Evolutionary conservation across 2,888 invertebrate genomes (phyloP).

Genomic region (Osedax frankpressi): DNA sequence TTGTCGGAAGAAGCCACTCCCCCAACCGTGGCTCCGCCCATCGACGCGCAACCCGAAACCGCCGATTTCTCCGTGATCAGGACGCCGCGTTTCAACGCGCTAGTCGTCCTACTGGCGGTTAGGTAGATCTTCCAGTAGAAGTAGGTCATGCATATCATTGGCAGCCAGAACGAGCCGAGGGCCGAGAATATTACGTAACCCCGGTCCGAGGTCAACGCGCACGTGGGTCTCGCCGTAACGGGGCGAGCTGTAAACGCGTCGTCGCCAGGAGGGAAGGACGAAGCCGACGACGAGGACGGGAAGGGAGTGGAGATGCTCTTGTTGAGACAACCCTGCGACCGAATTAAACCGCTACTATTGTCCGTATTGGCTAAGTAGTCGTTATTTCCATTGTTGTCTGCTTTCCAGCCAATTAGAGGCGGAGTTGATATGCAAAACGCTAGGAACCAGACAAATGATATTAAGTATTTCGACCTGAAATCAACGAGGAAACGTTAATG

Average conservation of each 20-base stretch:
- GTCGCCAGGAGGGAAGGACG: background rate
- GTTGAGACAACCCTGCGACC: background rate
- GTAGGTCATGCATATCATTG: conserved; percentile 93
- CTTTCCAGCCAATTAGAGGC: conserved; percentile 81
- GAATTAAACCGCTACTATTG: too few relatives aligned
- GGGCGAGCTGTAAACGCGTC: background rate
- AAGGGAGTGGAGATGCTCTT: background rate
- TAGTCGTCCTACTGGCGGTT: conserved; percentile 56
- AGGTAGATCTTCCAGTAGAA: conserved; percentile 93
- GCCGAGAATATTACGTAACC: conserved; percentile 94
- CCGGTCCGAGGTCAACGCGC: conserved; percentile 43
- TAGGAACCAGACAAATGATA: conserved; percentile 83
- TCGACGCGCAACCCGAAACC: too few relatives aligned
- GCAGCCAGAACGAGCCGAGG: conserved; percentile 91
- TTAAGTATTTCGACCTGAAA: conserved; percentile 52
- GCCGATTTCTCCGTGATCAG: conserved; percentile 30
- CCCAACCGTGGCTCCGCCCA: conserved; percentile 51
- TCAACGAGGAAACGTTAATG: too few relatives aligned
- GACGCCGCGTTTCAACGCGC: conserved; percentile 36
- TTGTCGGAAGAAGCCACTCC: conserved; percentile 74
- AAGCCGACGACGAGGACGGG: background rate
- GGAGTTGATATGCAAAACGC: conserved; percentile 93
- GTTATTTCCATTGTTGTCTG: conserved; percentile 18
- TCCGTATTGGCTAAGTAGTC: background rate
- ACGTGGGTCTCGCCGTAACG: conserved; percentile 15